Evolutionary conservation across 2,888 invertebrate species (phyloP).

Genomic region (Bombylius major): DNA sequence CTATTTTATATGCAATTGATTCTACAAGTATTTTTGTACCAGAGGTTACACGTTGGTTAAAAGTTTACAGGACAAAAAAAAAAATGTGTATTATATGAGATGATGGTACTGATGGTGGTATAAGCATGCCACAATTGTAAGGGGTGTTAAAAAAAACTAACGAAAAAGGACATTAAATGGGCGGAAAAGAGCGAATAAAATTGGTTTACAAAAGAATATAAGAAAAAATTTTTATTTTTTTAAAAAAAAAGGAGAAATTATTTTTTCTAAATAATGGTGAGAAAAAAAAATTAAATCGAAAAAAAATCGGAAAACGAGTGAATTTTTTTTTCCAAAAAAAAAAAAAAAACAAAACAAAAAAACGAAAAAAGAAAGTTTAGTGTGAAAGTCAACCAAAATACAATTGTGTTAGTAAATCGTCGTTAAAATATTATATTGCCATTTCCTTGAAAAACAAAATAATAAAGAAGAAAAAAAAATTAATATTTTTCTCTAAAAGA

Average conservation of each 20-base stretch:
- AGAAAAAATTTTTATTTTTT: not conserved
- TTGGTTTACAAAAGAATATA: slow-evolving; percentile 7
- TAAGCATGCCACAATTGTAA: not conserved
- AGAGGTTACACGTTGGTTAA: too few relatives aligned
- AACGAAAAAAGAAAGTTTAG: too few relatives aligned
- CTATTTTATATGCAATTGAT: not conserved
- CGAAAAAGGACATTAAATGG: slow-evolving; percentile 11
- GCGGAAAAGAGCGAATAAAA: slow-evolving; percentile 13
- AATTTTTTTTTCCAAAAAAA: not conserved
- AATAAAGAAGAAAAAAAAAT: too few relatives aligned
- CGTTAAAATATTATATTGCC: too few relatives aligned
- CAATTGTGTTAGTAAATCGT: too few relatives aligned
- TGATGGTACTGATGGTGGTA: not conserved
- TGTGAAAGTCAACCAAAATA: too few relatives aligned
- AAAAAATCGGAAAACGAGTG: not conserved
- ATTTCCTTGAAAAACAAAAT: too few relatives aligned
- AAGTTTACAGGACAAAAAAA: too few relatives aligned
- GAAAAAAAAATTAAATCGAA: not conserved
- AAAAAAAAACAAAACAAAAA: not conserved
- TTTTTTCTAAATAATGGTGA: not conserved
- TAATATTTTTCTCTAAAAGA: too few relatives aligned
- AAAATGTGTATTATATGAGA: too few relatives aligned
- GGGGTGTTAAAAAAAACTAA: not conserved
- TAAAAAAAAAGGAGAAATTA: not conserved
- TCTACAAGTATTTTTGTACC: not conserved